Conservation (phyloP, 1,140 invertebrate species). For the Popillia japonica region DNA sequence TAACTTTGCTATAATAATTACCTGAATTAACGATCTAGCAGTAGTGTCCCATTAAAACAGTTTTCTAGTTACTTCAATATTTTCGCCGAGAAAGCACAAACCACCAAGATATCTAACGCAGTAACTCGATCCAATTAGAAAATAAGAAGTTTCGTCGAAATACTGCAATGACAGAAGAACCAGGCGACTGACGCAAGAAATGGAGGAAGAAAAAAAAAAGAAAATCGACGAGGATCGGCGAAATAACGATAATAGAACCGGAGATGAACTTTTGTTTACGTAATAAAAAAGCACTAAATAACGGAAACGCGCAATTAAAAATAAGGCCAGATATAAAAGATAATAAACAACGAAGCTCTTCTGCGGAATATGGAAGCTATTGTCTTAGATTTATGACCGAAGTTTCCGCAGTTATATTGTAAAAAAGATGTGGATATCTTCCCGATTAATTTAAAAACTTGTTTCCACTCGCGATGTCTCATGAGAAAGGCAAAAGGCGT, state of each 20-base stretch:
- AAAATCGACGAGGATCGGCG: conserved; percentile 12
- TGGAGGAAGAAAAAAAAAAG: neutral
- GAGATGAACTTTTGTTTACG: conserved; percentile 46
- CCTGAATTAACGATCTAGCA: too few relatives aligned
- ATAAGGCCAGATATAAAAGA: conserved; percentile 49
- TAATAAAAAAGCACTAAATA: conserved; percentile 49
- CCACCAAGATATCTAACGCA: neutral
- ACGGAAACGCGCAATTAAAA: conserved; percentile 51
- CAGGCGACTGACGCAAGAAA: neutral
- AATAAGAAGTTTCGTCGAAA: neutral
- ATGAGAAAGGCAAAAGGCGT: neutral
- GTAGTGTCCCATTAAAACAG: too few relatives aligned
- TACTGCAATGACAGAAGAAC: neutral
- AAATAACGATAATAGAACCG: conserved; percentile 43
- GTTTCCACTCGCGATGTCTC: conserved; percentile 25
- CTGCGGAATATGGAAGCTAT: conserved; percentile 50
- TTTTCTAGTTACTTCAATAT: too few relatives aligned
- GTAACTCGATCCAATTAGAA: neutral
- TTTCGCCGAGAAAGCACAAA: too few relatives aligned
- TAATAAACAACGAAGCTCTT: conserved; percentile 47
- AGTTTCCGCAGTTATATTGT: conserved; percentile 46
- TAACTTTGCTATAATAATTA: too few relatives aligned
- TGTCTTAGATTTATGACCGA: conserved; percentile 46
- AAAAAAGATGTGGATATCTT: conserved; percentile 42
- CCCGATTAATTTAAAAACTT: conserved; percentile 38